phyloP scores from a whole-genome alignment of 2,797 vertebrate species.

The Pachyuromys duprasi region DNA sequence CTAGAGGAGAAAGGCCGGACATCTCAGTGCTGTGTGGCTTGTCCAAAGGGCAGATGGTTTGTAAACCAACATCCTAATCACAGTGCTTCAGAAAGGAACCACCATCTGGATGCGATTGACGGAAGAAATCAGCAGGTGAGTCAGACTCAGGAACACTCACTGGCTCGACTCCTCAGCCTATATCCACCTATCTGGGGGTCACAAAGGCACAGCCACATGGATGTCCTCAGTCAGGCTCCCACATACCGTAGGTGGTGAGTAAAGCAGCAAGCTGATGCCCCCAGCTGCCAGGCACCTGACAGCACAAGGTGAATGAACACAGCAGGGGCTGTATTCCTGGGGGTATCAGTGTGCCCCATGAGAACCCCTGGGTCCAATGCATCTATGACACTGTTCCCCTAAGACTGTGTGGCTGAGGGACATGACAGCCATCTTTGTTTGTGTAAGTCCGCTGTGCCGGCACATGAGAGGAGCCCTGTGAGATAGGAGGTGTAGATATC shows the following conservation, averaged over 20 bases:
- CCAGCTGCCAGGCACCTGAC: not conserved
- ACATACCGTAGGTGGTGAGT: fast-evolving
- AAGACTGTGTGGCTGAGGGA: not conserved
- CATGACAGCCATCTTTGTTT: not conserved
- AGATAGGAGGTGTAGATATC: fast-evolving
- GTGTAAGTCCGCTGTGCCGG: not conserved
- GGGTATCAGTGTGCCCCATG: not conserved
- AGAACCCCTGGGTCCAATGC: fast-evolving
- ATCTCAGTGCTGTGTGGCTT: not conserved
- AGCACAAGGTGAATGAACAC: fast-evolving
- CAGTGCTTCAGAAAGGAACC: not conserved
- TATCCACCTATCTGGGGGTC: not conserved
- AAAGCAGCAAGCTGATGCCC: fast-evolving
- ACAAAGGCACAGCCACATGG: fast-evolving
- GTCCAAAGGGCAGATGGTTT: not conserved
- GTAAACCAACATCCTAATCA: not conserved
- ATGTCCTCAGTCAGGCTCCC: not conserved
- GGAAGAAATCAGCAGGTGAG: not conserved
- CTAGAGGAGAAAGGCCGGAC: not conserved
- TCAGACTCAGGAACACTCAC: not conserved
- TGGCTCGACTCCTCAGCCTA: not conserved
- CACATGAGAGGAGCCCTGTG: not conserved
- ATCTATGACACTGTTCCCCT: fast-evolving
- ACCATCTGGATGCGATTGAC: no score
- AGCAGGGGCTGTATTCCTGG: not conserved